Percentiles rank a stretch among this genome's conserved stretches.
Evolutionary conservation across 2,888 invertebrate species (phyloP).

Genomic region (Drosophila multiciliata): DNA sequence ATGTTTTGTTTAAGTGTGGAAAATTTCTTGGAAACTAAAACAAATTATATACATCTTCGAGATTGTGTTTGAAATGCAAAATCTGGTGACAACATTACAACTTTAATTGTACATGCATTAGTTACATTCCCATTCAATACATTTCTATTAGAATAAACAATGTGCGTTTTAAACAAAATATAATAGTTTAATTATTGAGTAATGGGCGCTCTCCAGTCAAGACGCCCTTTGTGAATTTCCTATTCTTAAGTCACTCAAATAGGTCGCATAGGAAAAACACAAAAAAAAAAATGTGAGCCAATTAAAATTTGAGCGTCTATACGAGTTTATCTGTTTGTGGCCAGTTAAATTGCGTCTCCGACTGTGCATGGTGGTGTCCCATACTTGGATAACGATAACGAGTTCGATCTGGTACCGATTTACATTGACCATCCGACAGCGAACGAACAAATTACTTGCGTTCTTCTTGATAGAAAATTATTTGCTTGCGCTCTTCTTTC

Average conservation of each 20-base stretch:
- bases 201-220: constrained; percentile 20
- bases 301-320: constrained; percentile 52
- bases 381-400: constrained; percentile 72
- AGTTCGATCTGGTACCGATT: constrained; percentile 75
- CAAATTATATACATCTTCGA: background rate
- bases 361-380: constrained; percentile 45
- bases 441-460: constrained; percentile 8
- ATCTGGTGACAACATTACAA: constrained; percentile 44
- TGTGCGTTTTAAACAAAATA: constrained; percentile 47
- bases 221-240: constrained; percentile 30
- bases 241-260: constrained; percentile 49
- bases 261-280: constrained; percentile 24
- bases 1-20: background rate
- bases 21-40: background rate
- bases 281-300: constrained; percentile 54
- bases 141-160: constrained; percentile 10
- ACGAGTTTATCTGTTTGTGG: constrained; percentile 55
- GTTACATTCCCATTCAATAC: constrained; percentile 1
- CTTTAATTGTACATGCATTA: constrained; percentile 35
- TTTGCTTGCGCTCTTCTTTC: constrained; percentile 61
- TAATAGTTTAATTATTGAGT: constrained; percentile 38
- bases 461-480: constrained; percentile 73
- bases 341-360: constrained; percentile 56
- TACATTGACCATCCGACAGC: constrained; percentile 29
- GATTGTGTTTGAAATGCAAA: constrained; percentile 19